Evolutionary conservation across 2,113 vertebrate species (phyloP).

Genomic region (Euleptes europaea): DNA sequence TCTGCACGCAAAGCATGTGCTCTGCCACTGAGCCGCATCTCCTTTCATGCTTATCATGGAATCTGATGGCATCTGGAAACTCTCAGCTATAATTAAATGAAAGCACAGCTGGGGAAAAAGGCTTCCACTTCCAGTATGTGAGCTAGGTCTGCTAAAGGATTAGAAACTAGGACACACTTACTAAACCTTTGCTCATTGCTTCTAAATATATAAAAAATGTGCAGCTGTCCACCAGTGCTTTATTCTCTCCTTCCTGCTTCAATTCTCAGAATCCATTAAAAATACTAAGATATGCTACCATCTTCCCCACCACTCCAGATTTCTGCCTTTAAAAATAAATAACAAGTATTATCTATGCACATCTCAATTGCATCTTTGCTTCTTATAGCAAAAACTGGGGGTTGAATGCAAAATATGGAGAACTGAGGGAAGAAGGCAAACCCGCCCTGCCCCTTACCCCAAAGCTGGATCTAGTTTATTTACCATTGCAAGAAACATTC

Average conservation of each 20-base stretch:
- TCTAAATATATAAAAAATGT: neutral
- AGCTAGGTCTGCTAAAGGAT: neutral
- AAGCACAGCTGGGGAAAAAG: neutral
- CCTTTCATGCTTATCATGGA: neutral
- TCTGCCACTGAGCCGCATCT: too few species aligned
- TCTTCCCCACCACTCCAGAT: neutral
- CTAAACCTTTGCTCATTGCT: neutral
- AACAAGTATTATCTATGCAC: neutral
- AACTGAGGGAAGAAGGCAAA: neutral
- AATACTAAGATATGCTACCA: neutral
- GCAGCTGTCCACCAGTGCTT: neutral
- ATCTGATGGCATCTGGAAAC: neutral
- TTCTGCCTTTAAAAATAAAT: neutral
- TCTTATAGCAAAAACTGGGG: neutral
- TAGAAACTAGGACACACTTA: neutral
- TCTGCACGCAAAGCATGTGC: too few species aligned
- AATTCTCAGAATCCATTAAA: neutral
- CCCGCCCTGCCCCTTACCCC: neutral
- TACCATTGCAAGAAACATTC: constrained; percentile 73
- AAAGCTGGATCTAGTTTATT: constrained; percentile 22
- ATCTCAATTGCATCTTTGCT: neutral
- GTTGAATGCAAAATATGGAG: neutral
- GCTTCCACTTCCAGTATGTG: neutral
- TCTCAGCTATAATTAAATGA: neutral
- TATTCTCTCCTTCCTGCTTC: neutral